phyloP scores from a whole-genome alignment of 2,797 vertebrate genomes.

The Pyrocephalus nanus region DNA sequence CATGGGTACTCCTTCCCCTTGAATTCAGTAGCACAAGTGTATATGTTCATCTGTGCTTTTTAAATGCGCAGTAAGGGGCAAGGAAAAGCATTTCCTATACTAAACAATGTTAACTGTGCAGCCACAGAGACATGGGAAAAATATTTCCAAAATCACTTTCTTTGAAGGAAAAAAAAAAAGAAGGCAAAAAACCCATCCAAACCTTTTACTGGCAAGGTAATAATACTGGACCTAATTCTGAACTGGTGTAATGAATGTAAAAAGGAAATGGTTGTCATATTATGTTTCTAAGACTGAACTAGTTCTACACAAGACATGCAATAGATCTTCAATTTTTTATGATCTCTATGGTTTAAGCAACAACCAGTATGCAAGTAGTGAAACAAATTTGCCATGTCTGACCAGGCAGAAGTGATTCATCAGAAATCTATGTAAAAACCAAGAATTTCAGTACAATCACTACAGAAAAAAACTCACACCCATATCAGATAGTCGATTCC shows the following conservation, averaged over 20 bases:
- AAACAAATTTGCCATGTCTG: background rate
- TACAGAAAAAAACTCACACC: background rate
- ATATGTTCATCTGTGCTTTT: background rate
- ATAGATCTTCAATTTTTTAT: background rate
- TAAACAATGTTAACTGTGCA: background rate
- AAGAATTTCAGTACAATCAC: background rate
- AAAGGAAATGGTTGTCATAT: background rate
- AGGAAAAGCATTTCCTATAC: background rate
- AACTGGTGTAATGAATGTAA: rapidly evolving
- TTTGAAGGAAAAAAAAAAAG: background rate
- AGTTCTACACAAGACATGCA: background rate
- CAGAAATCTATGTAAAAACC: background rate
- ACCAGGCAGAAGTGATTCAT: background rate
- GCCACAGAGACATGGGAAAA: background rate
- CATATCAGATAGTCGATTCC: background rate
- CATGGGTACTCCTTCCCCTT: background rate
- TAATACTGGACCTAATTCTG: background rate
- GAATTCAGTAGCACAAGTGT: background rate
- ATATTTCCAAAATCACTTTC: background rate
- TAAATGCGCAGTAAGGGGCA: background rate
- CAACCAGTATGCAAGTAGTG: background rate
- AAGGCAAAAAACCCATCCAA: background rate
- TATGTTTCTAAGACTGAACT: background rate
- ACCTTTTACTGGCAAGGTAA: background rate
- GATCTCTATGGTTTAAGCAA: background rate